Evolutionary conservation across 2,888 invertebrate species (phyloP).

Genomic region (Plagodis pulveraria): DNA sequence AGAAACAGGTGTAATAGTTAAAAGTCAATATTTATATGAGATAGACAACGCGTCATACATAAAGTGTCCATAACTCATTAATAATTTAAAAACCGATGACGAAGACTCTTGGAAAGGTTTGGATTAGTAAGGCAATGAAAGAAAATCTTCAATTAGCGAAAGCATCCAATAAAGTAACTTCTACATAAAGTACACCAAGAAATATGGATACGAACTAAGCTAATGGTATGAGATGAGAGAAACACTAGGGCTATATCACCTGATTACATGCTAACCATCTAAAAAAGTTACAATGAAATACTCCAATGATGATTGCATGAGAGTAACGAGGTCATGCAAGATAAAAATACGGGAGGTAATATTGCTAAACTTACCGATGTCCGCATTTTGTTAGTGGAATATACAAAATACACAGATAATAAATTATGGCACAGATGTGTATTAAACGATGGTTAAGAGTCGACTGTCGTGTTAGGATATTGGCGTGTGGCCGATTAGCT

Average conservation of each 20-base stretch:
- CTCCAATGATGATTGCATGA: constrained; percentile 50
- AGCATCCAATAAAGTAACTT: constrained; percentile 54
- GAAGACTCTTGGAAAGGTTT: constrained; percentile 47
- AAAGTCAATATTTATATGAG: too few species aligned
- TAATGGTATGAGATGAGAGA: constrained; percentile 57
- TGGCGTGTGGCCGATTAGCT: constrained; percentile 50
- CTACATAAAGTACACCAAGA: constrained; percentile 39
- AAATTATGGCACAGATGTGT: constrained; percentile 30
- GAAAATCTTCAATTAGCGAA: constrained; percentile 48
- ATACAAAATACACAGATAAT: constrained; percentile 23
- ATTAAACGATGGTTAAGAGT: constrained; percentile 29
- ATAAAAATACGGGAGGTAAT: constrained; percentile 37
- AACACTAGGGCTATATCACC: constrained; percentile 54
- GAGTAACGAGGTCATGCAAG: constrained; percentile 59
- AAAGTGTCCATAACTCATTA: too few species aligned
- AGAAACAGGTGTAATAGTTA: too few species aligned
- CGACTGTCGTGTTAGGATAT: constrained; percentile 49
- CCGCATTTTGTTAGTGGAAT: constrained; percentile 39
- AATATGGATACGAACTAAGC: constrained; percentile 50
- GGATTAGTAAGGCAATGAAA: constrained; percentile 43
- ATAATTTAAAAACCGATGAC: constrained; percentile 38
- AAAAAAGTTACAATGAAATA: constrained; percentile 41
- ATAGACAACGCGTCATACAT: too few species aligned
- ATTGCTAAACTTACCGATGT: constrained; percentile 53
- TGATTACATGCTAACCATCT: constrained; percentile 54